Conservation (phyloP, 1,140 invertebrate species). For the Achroia grisella region DNA sequence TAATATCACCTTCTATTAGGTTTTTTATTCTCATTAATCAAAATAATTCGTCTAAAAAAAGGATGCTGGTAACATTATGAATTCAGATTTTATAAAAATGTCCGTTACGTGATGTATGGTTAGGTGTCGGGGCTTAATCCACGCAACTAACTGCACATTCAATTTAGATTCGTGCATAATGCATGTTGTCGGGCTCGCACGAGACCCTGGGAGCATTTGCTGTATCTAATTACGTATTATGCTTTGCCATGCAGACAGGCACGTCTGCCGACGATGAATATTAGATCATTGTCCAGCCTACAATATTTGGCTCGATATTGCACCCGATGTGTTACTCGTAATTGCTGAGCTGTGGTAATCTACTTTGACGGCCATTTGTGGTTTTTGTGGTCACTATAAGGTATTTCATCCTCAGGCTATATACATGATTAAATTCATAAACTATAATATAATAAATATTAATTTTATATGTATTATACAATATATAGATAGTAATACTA, state of each 20-base stretch:
- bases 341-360: slow-evolving; percentile 27
- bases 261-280: slow-evolving; percentile 64
- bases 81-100: neutral
- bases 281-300: slow-evolving; percentile 56
- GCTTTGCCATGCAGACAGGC: slow-evolving; percentile 60
- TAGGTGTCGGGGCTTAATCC: slow-evolving; percentile 30
- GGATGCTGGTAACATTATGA: too few relatives aligned
- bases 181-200: slow-evolving; percentile 40
- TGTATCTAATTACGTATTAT: slow-evolving; percentile 68
- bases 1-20: too few relatives aligned
- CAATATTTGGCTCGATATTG: slow-evolving; percentile 42
- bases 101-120: slow-evolving; percentile 5
- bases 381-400: too few relatives aligned
- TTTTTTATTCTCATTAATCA: too few relatives aligned
- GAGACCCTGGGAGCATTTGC: slow-evolving; percentile 51
- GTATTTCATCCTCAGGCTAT: too few relatives aligned
- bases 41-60: too few relatives aligned
- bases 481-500: too few relatives aligned
- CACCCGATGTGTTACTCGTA: slow-evolving; percentile 36
- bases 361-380: slow-evolving; percentile 3
- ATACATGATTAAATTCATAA: too few relatives aligned
- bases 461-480: too few relatives aligned
- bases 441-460: too few relatives aligned
- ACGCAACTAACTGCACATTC: slow-evolving; percentile 65
- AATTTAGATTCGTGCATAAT: slow-evolving; percentile 68